A percentile compares a stretch with the other conserved stretches of the same genome.
These are phyloP conservation scores for Conistra vaccinii DNA, from an alignment of 2,888 invertebrate species.

Conservation along the genomic window DNA sequence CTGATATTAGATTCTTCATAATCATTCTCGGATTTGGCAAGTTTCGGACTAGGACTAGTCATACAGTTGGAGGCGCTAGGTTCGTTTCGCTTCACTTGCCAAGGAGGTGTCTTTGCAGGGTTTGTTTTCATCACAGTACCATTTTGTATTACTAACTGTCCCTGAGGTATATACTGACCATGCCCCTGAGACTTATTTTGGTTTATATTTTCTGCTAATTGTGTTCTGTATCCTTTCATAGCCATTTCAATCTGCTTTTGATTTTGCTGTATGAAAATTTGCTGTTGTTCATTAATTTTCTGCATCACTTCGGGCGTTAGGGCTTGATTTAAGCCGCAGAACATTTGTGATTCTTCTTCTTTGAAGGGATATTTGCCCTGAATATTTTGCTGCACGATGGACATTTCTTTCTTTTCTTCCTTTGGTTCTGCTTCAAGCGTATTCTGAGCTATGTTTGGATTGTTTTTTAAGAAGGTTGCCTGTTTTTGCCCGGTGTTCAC, in stretches of 20 bases:
- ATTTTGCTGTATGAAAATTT: conserved; percentile 90
- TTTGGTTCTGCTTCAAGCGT: conserved; percentile 76
- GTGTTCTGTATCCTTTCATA: conserved; percentile 87
- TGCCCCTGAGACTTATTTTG: conserved; percentile 80
- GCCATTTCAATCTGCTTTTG: conserved; percentile 90
- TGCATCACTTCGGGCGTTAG: conserved; percentile 90
- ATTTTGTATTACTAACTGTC: conserved; percentile 86
- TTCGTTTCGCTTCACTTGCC: conserved; percentile 89
- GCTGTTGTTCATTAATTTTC: conserved; percentile 90
- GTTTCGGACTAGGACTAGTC: conserved; percentile 81
- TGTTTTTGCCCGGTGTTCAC: conserved; percentile 88
- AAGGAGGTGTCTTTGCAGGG: conserved; percentile 90
- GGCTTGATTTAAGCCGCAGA: conserved; percentile 86
- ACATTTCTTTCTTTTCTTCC: conserved; percentile 80
- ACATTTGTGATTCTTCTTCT: conserved; percentile 87
- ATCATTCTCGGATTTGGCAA: conserved; percentile 82
- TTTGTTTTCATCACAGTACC: conserved; percentile 88
- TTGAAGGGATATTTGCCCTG: conserved; percentile 77
- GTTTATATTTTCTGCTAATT: conserved; percentile 79
- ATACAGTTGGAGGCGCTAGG: conserved; percentile 74
- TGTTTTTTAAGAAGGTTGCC: conserved; percentile 75
- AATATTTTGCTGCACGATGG: conserved; percentile 65
- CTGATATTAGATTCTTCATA: conserved; percentile 82
- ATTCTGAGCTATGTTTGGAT: conserved; percentile 70
- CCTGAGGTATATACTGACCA: conserved; percentile 82